A percentile compares a stretch with the other conserved stretches of the same genome.
These are phyloP conservation scores for Empidonax alnorum DNA, from an alignment of 2,113 vertebrate species.

Conservation along the genomic window DNA sequence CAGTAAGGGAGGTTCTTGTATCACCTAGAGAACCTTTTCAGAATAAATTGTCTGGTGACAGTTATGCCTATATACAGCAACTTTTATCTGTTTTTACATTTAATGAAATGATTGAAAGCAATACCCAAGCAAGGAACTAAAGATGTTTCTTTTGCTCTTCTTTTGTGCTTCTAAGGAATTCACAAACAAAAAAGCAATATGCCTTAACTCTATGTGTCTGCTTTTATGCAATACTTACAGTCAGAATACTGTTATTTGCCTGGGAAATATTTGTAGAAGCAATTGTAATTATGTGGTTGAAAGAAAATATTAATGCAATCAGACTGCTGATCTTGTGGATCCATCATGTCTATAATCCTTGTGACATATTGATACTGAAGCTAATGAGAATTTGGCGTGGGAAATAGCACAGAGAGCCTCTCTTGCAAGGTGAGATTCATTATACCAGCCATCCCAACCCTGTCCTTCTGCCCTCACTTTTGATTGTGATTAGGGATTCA, in stretches of 20 bases:
- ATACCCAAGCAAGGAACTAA: neutral
- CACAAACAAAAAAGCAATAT: neutral
- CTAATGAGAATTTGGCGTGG: neutral
- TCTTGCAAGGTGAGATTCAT: neutral
- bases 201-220: neutral
- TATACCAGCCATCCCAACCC: neutral
- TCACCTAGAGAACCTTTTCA: neutral
- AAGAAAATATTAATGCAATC: neutral
- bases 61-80: neutral
- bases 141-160: neutral
- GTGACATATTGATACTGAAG: neutral
- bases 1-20: fast-evolving
- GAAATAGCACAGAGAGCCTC: fast-evolving
- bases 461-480: neutral
- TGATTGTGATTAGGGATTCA: neutral
- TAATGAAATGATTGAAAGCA: neutral
- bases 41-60: neutral
- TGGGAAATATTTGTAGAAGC: neutral
- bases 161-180: neutral
- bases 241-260: neutral
- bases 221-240: neutral
- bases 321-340: neutral
- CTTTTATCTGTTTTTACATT: neutral
- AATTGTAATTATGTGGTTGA: neutral
- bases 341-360: neutral